phyloP scores from a whole-genome alignment of 1,140 invertebrate species.

The Pseudomyrmex concolor region DNA sequence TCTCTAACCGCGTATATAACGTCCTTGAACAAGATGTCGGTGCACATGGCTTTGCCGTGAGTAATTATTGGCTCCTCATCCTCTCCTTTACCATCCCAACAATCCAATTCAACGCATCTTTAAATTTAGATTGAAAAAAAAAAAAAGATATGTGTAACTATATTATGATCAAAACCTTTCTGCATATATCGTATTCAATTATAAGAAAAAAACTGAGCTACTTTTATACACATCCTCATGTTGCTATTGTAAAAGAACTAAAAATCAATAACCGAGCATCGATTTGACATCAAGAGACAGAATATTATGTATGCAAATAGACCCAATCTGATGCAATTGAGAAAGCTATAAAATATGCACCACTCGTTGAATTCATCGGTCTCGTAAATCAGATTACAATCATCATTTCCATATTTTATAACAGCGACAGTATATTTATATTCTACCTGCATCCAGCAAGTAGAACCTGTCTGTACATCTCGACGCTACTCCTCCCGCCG shows the following conservation, averaged over 20 bases:
- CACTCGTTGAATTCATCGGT: not conserved
- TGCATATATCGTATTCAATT: too few species aligned
- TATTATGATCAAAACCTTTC: not conserved
- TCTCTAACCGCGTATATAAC: slow-evolving; percentile 98
- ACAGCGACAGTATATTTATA: not conserved
- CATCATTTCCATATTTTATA: not conserved
- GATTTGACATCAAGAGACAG: slow-evolving; percentile 9
- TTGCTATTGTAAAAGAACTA: not conserved
- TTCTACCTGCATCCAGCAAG: slow-evolving; percentile 95
- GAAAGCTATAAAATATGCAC: slow-evolving; percentile 31
- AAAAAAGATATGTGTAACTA: not conserved
- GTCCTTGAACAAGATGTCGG: slow-evolving; percentile 99
- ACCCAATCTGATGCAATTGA: slow-evolving; percentile 10
- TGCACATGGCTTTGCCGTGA: slow-evolving; percentile 99
- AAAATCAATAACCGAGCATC: slow-evolving; percentile 2
- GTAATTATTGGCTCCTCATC: slow-evolving; percentile 99
- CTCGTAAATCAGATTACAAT: not conserved
- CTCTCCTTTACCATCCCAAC: slow-evolving; percentile 99
- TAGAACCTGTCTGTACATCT: slow-evolving; percentile 99
- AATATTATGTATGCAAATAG: slow-evolving; percentile 7
- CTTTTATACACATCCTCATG: not conserved
- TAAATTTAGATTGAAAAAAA: slow-evolving; percentile 34
- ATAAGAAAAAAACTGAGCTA: not conserved
- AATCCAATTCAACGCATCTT: slow-evolving; percentile 99
- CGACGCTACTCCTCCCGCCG: slow-evolving; percentile 98